These are phyloP conservation scores for Bedellia somnulentella DNA, from an alignment of 2,888 invertebrate genomes.

Conservation along the genomic window DNA sequence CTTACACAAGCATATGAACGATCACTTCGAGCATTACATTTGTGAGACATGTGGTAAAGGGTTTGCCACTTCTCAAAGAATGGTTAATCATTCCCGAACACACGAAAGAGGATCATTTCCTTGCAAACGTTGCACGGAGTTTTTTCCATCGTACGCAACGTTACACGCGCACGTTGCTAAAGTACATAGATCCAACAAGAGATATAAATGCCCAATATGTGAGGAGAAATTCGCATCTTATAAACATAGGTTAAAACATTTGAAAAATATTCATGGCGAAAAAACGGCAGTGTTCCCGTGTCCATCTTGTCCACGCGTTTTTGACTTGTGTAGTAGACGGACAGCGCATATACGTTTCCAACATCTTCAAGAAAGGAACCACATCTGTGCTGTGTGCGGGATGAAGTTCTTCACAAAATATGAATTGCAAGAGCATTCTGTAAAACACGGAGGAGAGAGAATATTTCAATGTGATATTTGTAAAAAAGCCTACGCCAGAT, in stretches of 20 bases:
- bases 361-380: slow-evolving; percentile 47
- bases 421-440: slow-evolving; percentile 55
- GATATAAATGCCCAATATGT: slow-evolving; percentile 50
- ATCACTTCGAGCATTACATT: slow-evolving; percentile 45
- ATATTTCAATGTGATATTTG: slow-evolving; percentile 59
- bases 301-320: slow-evolving; percentile 39
- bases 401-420: slow-evolving; percentile 59
- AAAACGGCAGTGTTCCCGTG: slow-evolving; percentile 43
- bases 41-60: slow-evolving; percentile 50
- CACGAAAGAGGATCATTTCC: slow-evolving; percentile 39
- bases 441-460: slow-evolving; percentile 55
- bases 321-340: slow-evolving; percentile 39
- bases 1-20: slow-evolving; percentile 49
- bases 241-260: slow-evolving; percentile 39
- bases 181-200: slow-evolving; percentile 35
- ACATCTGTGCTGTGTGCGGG: slow-evolving; percentile 48
- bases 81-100: slow-evolving; percentile 40
- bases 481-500: slow-evolving; percentile 44
- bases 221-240: slow-evolving; percentile 46
- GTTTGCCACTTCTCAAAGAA: slow-evolving; percentile 39
- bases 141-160: slow-evolving; percentile 29
- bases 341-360: slow-evolving; percentile 42
- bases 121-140: slow-evolving; percentile 37
- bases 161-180: slow-evolving; percentile 38
- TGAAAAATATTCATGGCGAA: slow-evolving; percentile 36